phyloP scores from a whole-genome alignment of 2,888 invertebrate genomes.

The Apodemia mormo region DNA sequence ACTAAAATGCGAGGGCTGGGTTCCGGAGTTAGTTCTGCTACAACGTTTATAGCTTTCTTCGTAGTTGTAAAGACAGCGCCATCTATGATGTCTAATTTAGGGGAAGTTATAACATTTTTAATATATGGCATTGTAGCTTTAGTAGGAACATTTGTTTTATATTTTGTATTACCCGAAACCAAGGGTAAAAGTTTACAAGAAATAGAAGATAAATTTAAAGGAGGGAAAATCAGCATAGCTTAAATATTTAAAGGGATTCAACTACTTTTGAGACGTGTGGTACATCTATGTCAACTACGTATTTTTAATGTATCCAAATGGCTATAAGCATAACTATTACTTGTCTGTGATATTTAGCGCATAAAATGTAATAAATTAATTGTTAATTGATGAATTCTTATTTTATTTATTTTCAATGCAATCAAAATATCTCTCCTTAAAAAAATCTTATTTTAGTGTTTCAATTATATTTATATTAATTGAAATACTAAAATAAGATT shows the following conservation, averaged over 20 bases:
- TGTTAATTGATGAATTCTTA: slow-evolving; percentile 34
- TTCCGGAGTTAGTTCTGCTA: slow-evolving; percentile 85
- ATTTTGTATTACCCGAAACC: slow-evolving; percentile 85
- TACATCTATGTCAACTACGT: slow-evolving; percentile 1
- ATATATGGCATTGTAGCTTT: slow-evolving; percentile 82
- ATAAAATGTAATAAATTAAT: slow-evolving; percentile 43
- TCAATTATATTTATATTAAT: too few species aligned
- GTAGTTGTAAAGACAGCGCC: slow-evolving; percentile 86
- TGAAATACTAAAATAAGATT: too few species aligned
- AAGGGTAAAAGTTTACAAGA: slow-evolving; percentile 85
- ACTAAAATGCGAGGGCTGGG: slow-evolving; percentile 83
- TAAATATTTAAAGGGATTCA: slow-evolving; percentile 37
- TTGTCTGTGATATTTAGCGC: slow-evolving; percentile 69
- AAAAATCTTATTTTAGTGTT: too few species aligned
- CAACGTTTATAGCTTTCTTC: slow-evolving; percentile 84
- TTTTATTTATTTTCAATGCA: slow-evolving; percentile 32
- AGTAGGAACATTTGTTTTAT: slow-evolving; percentile 81
- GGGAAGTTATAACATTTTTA: slow-evolving; percentile 83
- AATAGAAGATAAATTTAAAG: slow-evolving; percentile 83
- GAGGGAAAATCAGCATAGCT: slow-evolving; percentile 53
- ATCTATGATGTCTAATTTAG: slow-evolving; percentile 79
- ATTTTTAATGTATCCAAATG: slow-evolving; percentile 38
- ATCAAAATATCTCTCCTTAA: too few species aligned
- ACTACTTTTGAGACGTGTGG: background rate
- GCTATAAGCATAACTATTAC: slow-evolving; percentile 52